Percentiles rank a stretch among this genome's conserved stretches.
These are phyloP conservation scores for Hippopotamyrus pictus DNA, from an alignment of 2,797 vertebrate genomes.

Conservation along the genomic window DNA sequence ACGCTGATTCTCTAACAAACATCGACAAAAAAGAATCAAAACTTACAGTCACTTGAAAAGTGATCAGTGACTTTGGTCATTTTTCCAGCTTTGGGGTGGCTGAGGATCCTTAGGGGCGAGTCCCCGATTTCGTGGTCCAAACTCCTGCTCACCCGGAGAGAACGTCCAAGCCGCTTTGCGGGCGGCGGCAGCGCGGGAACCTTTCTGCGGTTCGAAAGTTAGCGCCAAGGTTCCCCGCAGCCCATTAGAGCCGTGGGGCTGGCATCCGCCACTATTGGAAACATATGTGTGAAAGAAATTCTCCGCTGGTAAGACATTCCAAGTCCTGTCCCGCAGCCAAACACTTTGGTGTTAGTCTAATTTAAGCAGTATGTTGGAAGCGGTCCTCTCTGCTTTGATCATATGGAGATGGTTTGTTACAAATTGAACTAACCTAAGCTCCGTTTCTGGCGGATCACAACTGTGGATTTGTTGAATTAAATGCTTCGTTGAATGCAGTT, in stretches of 20 bases:
- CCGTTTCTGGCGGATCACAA: slow-evolving; percentile 96
- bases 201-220: slow-evolving; percentile 89
- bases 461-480: slow-evolving; percentile 99
- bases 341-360: slow-evolving; percentile 99
- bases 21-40: neutral
- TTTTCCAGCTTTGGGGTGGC: neutral
- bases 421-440: slow-evolving; percentile 99
- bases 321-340: slow-evolving; percentile 97
- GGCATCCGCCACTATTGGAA: slow-evolving; percentile 95
- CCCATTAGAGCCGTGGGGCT: slow-evolving; percentile 97
- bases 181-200: slow-evolving; percentile 92
- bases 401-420: slow-evolving; percentile 98
- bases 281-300: slow-evolving; percentile 98
- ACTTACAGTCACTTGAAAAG: neutral
- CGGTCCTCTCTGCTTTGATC: slow-evolving; percentile 94
- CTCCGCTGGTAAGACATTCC: slow-evolving; percentile 99
- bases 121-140: slow-evolving; percentile 73
- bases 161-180: slow-evolving; percentile 77
- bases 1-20: neutral
- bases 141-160: slow-evolving; percentile 77
- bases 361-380: slow-evolving; percentile 99
- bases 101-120: neutral
- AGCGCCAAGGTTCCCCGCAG: slow-evolving; percentile 92
- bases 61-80: neutral
- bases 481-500: slow-evolving; percentile 97